Conservation (phyloP, 2,888 invertebrate species). For the Morpho helenor region DNA sequence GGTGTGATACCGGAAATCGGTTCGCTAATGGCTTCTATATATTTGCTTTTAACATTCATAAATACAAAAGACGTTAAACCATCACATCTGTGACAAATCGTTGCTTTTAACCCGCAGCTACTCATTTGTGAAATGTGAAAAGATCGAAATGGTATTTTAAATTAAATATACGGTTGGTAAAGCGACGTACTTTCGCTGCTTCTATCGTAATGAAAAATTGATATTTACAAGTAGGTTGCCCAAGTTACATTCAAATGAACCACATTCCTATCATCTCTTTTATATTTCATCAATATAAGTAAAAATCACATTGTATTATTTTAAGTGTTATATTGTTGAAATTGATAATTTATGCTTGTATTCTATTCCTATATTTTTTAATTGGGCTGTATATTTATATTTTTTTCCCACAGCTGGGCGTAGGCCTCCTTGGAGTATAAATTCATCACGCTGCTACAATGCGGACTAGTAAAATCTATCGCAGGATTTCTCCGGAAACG, state of each 20-base stretch:
- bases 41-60: constrained; percentile 6
- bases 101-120: constrained; percentile 7
- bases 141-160: constrained; percentile 3
- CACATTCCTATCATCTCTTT: no score
- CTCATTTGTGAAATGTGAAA: not conserved
- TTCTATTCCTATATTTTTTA: no score
- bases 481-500: no score
- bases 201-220: constrained; percentile 38
- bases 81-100: constrained; percentile 2
- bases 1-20: not conserved
- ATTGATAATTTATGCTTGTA: no score
- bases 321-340: no score
- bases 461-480: no score
- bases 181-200: constrained; percentile 24
- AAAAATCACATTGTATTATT: no score
- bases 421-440: no score
- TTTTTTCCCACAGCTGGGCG: no score
- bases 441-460: no score
- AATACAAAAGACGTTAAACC: constrained; percentile 1
- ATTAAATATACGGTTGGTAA: constrained; percentile 1
- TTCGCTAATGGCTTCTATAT: constrained; percentile 1
- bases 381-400: no score
- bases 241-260: not conserved
- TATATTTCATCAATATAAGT: no score
- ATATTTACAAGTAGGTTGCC: constrained; percentile 16